Evolutionary conservation across 2,888 invertebrate genomes (phyloP).

Genomic region (Beris morrisii): DNA sequence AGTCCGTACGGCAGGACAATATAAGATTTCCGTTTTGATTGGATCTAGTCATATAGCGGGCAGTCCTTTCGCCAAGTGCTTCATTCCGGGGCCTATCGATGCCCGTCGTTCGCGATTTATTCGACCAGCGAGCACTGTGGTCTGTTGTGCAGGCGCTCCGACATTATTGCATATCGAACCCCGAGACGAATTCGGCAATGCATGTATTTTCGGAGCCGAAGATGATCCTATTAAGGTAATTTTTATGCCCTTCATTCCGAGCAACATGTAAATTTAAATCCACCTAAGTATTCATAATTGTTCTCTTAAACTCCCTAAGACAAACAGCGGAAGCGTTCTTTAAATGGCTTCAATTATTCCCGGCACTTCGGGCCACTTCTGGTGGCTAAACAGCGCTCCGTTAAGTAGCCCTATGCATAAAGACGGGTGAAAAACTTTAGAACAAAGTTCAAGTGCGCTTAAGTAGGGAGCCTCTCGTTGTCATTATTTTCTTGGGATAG

Average conservation of each 20-base stretch:
- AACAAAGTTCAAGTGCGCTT: too few species aligned
- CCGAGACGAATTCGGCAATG: constrained; percentile 88
- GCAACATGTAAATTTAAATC: too few species aligned
- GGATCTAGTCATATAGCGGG: constrained; percentile 80
- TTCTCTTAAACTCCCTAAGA: background rate
- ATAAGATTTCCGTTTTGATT: constrained; percentile 82
- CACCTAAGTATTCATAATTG: background rate
- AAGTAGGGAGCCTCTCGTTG: too few species aligned
- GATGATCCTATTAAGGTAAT: constrained; percentile 64
- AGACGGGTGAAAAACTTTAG: too few species aligned
- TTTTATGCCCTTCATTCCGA: too few species aligned
- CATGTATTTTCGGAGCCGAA: constrained; percentile 66
- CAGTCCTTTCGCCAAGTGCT: constrained; percentile 82
- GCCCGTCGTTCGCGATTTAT: constrained; percentile 82
- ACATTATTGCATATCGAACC: constrained; percentile 84
- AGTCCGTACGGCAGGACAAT: constrained; percentile 86
- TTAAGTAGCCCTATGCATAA: too few species aligned
- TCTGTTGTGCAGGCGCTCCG: constrained; percentile 76
- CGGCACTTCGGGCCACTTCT: too few species aligned
- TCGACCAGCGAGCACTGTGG: constrained; percentile 80
- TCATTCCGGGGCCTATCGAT: constrained; percentile 81
- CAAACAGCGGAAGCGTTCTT: too few species aligned
- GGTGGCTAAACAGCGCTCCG: too few species aligned
- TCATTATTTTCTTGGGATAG: too few species aligned
- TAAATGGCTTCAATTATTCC: too few species aligned